Evolutionary conservation across 2,113 vertebrate species (phyloP).

Genomic region (Tenrec ecaudatus): DNA sequence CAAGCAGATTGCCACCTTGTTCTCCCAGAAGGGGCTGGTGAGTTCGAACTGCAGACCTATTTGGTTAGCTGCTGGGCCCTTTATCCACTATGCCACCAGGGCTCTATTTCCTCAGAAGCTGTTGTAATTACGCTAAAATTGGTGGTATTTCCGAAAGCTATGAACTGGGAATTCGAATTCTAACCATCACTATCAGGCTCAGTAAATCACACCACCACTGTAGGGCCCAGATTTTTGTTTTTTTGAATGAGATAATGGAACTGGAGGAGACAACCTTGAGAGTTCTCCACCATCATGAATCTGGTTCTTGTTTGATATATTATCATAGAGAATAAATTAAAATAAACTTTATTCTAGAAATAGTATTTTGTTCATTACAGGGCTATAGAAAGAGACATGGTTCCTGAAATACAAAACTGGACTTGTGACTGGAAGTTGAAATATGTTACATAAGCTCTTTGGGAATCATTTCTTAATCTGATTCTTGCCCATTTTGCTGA

Average conservation of each 20-base stretch:
- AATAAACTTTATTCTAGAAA: slow-evolving; percentile 5
- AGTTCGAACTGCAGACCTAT: no score
- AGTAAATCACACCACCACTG: background rate
- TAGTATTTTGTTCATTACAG: background rate
- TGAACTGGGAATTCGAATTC: background rate
- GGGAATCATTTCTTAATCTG: background rate
- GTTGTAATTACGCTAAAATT: background rate
- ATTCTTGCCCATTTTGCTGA: background rate
- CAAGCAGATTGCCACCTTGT: no score
- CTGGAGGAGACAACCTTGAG: background rate
- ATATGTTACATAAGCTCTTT: background rate
- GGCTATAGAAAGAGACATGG: background rate
- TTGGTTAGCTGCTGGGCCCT: no score
- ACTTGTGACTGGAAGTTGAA: background rate
- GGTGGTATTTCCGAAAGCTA: background rate
- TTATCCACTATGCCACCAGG: no score
- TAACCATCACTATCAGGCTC: background rate
- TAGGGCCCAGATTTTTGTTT: background rate
- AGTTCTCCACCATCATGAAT: background rate
- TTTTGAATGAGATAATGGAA: slow-evolving; percentile 32
- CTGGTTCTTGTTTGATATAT: slow-evolving; percentile 15
- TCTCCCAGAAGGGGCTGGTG: no score
- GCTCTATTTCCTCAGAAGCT: background rate
- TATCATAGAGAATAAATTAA: background rate
- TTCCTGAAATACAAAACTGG: background rate